A percentile compares a stretch with the other conserved stretches of the same genome.
These are phyloP conservation scores for Lochmaea capreae DNA, from an alignment of 2,888 invertebrate genomes.

Conservation along the genomic window DNA sequence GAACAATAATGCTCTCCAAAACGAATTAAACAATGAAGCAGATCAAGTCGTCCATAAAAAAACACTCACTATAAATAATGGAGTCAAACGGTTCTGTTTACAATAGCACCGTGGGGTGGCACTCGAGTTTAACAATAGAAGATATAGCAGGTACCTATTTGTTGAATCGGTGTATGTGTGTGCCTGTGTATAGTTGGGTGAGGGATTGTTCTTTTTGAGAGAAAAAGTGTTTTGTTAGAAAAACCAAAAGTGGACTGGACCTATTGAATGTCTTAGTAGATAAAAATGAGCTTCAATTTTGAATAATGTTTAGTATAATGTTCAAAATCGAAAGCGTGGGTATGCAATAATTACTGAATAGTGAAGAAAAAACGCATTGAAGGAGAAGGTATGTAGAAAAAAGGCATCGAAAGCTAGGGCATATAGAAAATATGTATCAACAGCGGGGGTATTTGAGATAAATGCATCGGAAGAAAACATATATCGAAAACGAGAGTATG, in stretches of 20 bases:
- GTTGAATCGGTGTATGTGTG: not conserved
- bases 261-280: not conserved
- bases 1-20: slow-evolving; percentile 52
- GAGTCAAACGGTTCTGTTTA: slow-evolving; percentile 43
- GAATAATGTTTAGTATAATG: no score
- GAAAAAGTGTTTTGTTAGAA: slow-evolving; percentile 1
- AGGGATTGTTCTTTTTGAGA: slow-evolving; percentile 1
- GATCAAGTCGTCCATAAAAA: slow-evolving; percentile 58
- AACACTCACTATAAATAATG: slow-evolving; percentile 58
- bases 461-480: no score
- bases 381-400: no score
- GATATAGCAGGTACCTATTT: slow-evolving; percentile 4
- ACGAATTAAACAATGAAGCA: slow-evolving; percentile 55
- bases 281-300: not conserved
- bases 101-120: slow-evolving; percentile 57
- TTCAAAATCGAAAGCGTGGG: no score
- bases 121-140: slow-evolving; percentile 51
- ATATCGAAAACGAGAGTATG: no score
- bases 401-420: no score
- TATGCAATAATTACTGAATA: no score
- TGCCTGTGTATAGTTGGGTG: not conserved
- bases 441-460: no score
- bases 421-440: no score
- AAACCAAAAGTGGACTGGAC: not conserved
- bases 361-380: no score